Percentiles rank a stretch among this genome's conserved stretches.
These are phyloP conservation scores for Ellobium chinense DNA, from an alignment of 2,888 invertebrate species.

Conservation along the genomic window DNA sequence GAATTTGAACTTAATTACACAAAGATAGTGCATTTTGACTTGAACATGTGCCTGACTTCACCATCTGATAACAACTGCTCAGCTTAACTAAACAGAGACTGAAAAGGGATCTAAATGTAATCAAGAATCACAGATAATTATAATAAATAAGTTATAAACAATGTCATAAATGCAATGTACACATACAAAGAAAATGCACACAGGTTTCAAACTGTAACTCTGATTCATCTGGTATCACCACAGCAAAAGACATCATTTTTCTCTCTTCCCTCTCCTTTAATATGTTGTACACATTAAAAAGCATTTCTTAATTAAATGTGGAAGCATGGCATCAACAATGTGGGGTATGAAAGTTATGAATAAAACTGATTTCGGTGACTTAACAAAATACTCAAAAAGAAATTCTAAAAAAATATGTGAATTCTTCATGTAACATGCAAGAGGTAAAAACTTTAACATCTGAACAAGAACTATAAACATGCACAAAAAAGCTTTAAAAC, in stretches of 20 bases:
- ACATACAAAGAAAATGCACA: neutral
- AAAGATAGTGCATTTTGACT: too few species aligned
- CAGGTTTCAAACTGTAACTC: constrained; percentile 11
- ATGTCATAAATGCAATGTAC: neutral
- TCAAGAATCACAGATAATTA: constrained; percentile 16
- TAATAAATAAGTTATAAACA: constrained; percentile 17
- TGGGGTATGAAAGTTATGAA: neutral
- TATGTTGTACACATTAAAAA: constrained; percentile 11
- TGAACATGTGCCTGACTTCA: too few species aligned
- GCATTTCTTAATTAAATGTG: constrained; percentile 14
- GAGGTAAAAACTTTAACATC: constrained; percentile 14
- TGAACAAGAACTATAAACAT: constrained; percentile 22
- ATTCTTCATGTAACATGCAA: constrained; percentile 23
- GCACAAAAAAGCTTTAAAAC: constrained; percentile 22
- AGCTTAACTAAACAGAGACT: too few species aligned
- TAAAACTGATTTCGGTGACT: constrained; percentile 1
- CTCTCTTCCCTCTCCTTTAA: neutral
- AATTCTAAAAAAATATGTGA: constrained; percentile 20
- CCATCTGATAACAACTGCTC: too few species aligned
- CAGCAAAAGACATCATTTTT: neutral
- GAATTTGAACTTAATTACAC: too few species aligned
- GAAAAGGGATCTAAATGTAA: too few species aligned
- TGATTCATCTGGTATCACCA: neutral
- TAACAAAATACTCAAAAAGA: constrained; percentile 20
- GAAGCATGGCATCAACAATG: constrained; percentile 34